Percentiles rank a stretch among this genome's conserved stretches.
Evolutionary conservation across 2,797 vertebrate genomes (phyloP).

Genomic region (Xenops minutus): DNA sequence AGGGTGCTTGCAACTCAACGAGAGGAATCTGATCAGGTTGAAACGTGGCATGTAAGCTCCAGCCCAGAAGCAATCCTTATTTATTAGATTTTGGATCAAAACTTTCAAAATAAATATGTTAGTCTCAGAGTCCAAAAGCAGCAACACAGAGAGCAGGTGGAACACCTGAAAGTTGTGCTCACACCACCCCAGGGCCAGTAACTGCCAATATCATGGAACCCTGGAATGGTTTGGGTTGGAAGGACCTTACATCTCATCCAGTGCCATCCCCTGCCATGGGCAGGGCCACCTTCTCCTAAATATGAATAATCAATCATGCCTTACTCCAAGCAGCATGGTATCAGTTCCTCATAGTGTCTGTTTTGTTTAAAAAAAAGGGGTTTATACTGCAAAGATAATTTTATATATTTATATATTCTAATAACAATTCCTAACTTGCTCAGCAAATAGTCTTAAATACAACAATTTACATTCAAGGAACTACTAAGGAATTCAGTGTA

Average conservation of each 20-base stretch:
- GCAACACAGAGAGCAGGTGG: neutral
- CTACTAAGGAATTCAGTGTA: neutral
- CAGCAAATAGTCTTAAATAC: neutral
- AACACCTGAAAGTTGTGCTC: neutral
- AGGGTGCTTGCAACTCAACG: too few species aligned
- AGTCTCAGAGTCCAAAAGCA: neutral
- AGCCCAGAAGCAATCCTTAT: too few species aligned
- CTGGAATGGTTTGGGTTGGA: neutral
- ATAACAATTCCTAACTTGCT: neutral
- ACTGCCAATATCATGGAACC: neutral
- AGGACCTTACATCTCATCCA: neutral
- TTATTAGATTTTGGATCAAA: too few species aligned
- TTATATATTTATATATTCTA: neutral
- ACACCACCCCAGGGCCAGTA: neutral
- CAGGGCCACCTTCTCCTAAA: neutral
- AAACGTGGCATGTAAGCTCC: too few species aligned
- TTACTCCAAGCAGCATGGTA: neutral
- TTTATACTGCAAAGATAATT: neutral
- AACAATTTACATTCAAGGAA: neutral
- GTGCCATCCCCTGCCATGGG: neutral
- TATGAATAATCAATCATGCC: neutral
- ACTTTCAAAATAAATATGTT: too few species aligned
- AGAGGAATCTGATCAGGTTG: too few species aligned
- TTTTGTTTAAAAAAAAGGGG: neutral
- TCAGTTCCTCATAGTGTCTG: neutral